Conservation (phyloP, 2,888 invertebrate species). For the Acronicta psi region DNA sequence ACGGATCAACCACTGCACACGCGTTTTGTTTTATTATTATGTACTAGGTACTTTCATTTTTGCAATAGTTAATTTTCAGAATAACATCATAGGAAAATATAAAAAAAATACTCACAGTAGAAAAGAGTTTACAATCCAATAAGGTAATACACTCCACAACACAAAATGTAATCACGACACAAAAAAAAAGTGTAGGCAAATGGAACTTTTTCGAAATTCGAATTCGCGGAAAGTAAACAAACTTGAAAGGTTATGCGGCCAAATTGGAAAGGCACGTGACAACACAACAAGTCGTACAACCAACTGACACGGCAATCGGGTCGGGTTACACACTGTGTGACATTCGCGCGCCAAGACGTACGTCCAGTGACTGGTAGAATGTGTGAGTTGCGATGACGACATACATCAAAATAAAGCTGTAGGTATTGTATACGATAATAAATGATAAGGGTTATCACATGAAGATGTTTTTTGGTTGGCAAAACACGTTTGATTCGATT, state of each 20-base stretch:
- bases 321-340: constrained; percentile 33
- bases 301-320: constrained; percentile 39
- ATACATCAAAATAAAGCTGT: constrained; percentile 32
- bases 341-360: constrained; percentile 30
- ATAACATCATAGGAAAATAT: not conserved
- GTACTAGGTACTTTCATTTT: constrained; percentile 19
- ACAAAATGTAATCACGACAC: constrained; percentile 22
- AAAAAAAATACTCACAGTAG: constrained; percentile 24
- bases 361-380: constrained; percentile 35
- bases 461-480: constrained; percentile 30
- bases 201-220: constrained; percentile 15
- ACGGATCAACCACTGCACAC: not conserved
- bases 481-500: constrained; percentile 13
- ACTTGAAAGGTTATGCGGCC: constrained; percentile 22
- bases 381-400: constrained; percentile 29
- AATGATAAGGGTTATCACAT: constrained; percentile 42
- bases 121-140: constrained; percentile 27
- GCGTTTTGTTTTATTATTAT: constrained; percentile 6
- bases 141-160: constrained; percentile 29
- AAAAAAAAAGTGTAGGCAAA: not conserved
- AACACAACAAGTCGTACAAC: constrained; percentile 2
- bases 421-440: constrained; percentile 23
- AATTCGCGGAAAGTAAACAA: constrained; percentile 37
- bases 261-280: constrained; percentile 17
- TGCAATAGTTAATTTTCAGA: not conserved